A percentile compares a stretch with the other conserved stretches of the same genome.
Conservation (phyloP, 2,113 vertebrate species). For the Isichthys henryi region DNA sequence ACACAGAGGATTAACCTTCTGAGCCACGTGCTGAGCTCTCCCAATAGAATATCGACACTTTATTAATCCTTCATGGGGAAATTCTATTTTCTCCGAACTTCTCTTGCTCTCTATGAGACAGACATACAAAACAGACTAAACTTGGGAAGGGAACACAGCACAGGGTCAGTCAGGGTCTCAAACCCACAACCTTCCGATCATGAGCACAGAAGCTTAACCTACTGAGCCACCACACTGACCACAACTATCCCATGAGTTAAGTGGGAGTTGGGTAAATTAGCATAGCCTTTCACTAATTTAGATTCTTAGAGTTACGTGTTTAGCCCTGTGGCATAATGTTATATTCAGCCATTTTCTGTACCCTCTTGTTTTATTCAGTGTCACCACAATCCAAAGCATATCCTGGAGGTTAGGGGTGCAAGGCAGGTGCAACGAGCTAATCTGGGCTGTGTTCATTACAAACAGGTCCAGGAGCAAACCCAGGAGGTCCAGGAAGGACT, state of each 20-base stretch:
- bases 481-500: slow-evolving; percentile 27
- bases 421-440: background rate
- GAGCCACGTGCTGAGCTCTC: no score
- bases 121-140: background rate
- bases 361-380: background rate
- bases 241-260: background rate
- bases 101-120: background rate
- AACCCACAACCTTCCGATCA: background rate
- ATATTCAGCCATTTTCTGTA: background rate
- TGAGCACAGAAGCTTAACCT: background rate
- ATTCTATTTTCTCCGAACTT: background rate
- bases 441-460: background rate
- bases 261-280: background rate
- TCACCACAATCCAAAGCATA: background rate
- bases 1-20: no score
- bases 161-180: background rate
- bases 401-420: background rate
- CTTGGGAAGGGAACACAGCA: background rate
- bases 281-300: background rate
- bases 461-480: slow-evolving; percentile 13
- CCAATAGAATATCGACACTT: background rate
- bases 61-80: background rate
- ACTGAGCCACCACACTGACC: background rate
- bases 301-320: background rate
- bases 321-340: background rate